phyloP scores from a whole-genome alignment of 2,113 vertebrate species.

The Upupa epops region DNA sequence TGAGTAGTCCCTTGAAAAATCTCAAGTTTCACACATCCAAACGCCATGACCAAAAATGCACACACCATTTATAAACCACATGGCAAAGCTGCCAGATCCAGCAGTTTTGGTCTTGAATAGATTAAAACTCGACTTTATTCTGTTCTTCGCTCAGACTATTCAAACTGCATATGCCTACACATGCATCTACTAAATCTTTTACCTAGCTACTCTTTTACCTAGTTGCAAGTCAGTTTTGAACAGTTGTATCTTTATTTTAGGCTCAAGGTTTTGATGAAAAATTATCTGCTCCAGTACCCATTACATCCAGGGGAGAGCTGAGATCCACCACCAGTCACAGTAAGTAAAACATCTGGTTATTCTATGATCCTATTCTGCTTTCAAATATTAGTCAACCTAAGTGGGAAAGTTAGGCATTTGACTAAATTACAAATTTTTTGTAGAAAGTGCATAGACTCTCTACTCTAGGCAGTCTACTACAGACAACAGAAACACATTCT shows the following conservation, averaged over 20 bases:
- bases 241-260: not conserved
- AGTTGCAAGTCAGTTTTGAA: not conserved
- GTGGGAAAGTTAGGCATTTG: not conserved
- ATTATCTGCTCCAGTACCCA: not conserved
- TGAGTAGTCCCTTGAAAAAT: not conserved
- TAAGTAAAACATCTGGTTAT: not conserved
- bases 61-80: not conserved
- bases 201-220: no score
- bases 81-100: not conserved
- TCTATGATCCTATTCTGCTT: not conserved
- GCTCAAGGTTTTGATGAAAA: not conserved
- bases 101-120: not conserved
- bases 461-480: not conserved
- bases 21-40: not conserved
- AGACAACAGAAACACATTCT: not conserved
- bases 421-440: not conserved
- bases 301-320: not conserved
- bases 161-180: not conserved
- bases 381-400: not conserved
- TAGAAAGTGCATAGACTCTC: not conserved
- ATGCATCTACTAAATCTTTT: not conserved
- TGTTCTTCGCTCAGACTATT: not conserved
- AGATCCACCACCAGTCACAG: not conserved
- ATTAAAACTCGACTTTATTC: not conserved
- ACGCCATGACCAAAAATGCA: not conserved